These are phyloP conservation scores for Tetraodon nigroviridis DNA, from an alignment of 2,113 vertebrate genomes.

Conservation along the genomic window DNA sequence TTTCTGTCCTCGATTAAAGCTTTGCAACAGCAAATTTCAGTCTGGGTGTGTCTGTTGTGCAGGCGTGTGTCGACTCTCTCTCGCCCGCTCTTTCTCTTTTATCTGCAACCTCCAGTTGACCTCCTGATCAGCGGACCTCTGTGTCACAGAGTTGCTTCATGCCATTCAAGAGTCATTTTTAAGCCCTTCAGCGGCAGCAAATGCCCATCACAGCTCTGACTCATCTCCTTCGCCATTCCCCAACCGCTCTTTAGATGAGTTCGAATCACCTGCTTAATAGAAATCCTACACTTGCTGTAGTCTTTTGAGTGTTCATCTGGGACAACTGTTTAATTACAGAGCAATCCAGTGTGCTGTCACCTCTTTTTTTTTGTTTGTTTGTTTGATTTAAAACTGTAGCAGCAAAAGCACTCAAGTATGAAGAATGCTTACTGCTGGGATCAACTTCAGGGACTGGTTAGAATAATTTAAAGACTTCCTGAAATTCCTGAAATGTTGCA, in stretches of 20 bases:
- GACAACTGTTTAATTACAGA: slow-evolving; percentile 45
- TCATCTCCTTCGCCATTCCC: slow-evolving; percentile 15
- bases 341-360: neutral
- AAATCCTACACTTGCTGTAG: slow-evolving; percentile 28
- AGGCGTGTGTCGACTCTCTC: neutral
- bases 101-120: slow-evolving; percentile 25
- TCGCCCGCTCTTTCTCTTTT: neutral
- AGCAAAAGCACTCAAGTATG: slow-evolving; percentile 47
- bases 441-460: slow-evolving; percentile 60
- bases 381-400: neutral
- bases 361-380: slow-evolving; percentile 2
- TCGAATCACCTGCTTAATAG: slow-evolving; percentile 45
- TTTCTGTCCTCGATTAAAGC: slow-evolving; percentile 62
- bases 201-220: slow-evolving; percentile 24
- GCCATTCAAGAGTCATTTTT: slow-evolving; percentile 39
- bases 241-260: slow-evolving; percentile 20
- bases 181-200: slow-evolving; percentile 34
- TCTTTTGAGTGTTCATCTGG: slow-evolving; percentile 25
- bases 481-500: slow-evolving; percentile 19
- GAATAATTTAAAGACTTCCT: slow-evolving; percentile 67
- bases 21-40: slow-evolving; percentile 40
- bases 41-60: slow-evolving; percentile 6
- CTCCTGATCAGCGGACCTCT: slow-evolving; percentile 21
- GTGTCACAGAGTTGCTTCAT: slow-evolving; percentile 16
- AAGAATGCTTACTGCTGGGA: slow-evolving; percentile 46